Evolutionary conservation across 2,113 vertebrate species (phyloP).

Genomic region (Tachycineta bicolor): DNA sequence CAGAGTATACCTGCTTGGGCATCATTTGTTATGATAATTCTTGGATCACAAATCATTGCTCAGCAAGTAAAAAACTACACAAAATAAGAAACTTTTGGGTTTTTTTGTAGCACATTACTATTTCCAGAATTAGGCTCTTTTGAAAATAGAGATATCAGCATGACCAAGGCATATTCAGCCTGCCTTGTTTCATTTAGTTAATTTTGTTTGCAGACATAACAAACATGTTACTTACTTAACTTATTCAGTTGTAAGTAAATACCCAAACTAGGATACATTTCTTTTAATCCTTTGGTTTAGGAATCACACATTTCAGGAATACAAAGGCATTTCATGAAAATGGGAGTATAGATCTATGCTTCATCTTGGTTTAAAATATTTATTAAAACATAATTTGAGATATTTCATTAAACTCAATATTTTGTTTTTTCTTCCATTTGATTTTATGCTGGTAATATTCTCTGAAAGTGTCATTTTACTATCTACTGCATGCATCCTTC

Average conservation of each 20-base stretch:
- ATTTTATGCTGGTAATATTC: constrained; percentile 47
- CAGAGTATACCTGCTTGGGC: constrained; percentile 4
- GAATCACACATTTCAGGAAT: constrained; percentile 44
- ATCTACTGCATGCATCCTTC: background rate
- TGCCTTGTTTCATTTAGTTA: constrained; percentile 63
- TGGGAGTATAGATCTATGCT: constrained; percentile 21
- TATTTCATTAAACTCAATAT: constrained; percentile 43
- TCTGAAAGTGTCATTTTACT: constrained; percentile 37
- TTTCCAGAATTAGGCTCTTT: constrained; percentile 51
- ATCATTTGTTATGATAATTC: background rate
- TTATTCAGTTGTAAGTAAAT: constrained; percentile 59
- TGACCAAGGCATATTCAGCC: background rate
- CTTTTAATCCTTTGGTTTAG: constrained; percentile 67
- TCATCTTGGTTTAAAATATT: constrained; percentile 50
- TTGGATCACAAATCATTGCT: background rate
- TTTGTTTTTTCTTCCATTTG: constrained; percentile 46
- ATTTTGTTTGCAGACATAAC: constrained; percentile 63
- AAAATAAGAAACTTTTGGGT: constrained; percentile 41
- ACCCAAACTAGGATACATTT: constrained; percentile 41
- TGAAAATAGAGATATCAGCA: constrained; percentile 52
- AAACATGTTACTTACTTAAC: constrained; percentile 48
- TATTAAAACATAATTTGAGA: constrained; percentile 53
- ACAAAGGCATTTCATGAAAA: constrained; percentile 38
- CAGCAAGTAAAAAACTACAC: constrained; percentile 36
- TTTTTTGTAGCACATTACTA: constrained; percentile 16